Conservation (phyloP, 2,888 invertebrate genomes). For the Horisme vitalbata region DNA sequence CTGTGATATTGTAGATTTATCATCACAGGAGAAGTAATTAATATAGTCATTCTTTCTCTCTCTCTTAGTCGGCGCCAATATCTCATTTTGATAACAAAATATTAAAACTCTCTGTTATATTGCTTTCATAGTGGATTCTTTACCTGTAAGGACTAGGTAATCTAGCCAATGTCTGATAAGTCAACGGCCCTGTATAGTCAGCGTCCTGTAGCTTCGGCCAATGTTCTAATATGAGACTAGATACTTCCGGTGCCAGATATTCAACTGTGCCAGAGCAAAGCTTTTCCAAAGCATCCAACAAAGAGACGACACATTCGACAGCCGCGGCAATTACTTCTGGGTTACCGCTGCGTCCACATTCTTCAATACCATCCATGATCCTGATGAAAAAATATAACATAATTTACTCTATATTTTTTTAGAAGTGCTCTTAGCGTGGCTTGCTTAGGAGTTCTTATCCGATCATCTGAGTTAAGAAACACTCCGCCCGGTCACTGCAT, state of each 20-base stretch:
- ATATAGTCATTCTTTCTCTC: no score
- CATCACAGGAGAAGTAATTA: no score
- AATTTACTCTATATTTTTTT: no score
- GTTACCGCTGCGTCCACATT: constrained; percentile 92
- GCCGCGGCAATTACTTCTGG: constrained; percentile 90
- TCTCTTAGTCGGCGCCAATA: no score
- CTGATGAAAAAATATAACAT: constrained; percentile 63
- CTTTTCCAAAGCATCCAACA: constrained; percentile 91
- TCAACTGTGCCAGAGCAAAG: constrained; percentile 88
- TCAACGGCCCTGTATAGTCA: constrained; percentile 92
- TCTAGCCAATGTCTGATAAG: constrained; percentile 92
- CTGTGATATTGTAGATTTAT: no score
- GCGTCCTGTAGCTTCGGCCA: constrained; percentile 87
- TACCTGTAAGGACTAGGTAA: constrained; percentile 91
- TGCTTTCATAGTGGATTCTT: no score
- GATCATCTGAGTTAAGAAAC: no score
- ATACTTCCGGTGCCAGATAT: constrained; percentile 55
- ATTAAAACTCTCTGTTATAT: no score
- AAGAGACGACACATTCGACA: constrained; percentile 91
- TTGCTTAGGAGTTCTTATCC: no score
- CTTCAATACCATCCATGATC: constrained; percentile 96
- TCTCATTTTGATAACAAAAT: no score
- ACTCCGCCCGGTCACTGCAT: no score
- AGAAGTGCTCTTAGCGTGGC: no score
- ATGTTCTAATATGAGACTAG: constrained; percentile 83